Conservation (phyloP, 2,888 invertebrate genomes). For the Oxyteleia sp. region DNA sequence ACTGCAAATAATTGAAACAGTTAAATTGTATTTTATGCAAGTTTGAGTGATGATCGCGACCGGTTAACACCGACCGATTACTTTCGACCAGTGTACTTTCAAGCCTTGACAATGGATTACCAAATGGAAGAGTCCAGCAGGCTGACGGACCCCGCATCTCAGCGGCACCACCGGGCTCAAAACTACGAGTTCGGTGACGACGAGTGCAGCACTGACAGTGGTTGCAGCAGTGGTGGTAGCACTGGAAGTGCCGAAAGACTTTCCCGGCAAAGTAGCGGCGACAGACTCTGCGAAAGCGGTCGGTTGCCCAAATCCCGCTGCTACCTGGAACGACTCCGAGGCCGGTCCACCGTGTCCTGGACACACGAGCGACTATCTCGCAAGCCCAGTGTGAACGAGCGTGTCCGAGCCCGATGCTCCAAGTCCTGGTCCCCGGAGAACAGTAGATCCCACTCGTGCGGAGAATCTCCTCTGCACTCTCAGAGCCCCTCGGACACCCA, state of each 20-base stretch:
- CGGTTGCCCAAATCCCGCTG: conserved; percentile 76
- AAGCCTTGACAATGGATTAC: conserved; percentile 54
- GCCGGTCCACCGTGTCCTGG: conserved; percentile 76
- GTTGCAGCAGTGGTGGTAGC: conserved; percentile 88
- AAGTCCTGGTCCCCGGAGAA: conserved; percentile 83
- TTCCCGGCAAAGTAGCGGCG: conserved; percentile 80
- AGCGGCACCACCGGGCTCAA: conserved; percentile 62
- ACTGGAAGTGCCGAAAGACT: conserved; percentile 82
- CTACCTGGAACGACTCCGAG: conserved; percentile 78
- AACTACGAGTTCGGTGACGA: conserved; percentile 81
- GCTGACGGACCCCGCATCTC: conserved; percentile 76
- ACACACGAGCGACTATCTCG: conserved; percentile 80
- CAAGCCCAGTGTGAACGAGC: conserved; percentile 76
- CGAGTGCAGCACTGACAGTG: conserved; percentile 85
- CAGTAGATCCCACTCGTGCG: conserved; percentile 62
- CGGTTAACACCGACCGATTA: not conserved
- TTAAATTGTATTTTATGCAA: not conserved
- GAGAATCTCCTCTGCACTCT: conserved; percentile 81
- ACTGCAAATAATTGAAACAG: not conserved
- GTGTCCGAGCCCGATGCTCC: conserved; percentile 79
- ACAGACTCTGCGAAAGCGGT: conserved; percentile 78
- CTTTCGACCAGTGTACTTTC: not conserved
- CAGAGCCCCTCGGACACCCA: conserved; percentile 86
- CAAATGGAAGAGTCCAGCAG: conserved; percentile 82
- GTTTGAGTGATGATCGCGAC: not conserved